These are phyloP conservation scores for Python bivittatus DNA, from an alignment of 2,113 vertebrate species.

Conservation along the genomic window DNA sequence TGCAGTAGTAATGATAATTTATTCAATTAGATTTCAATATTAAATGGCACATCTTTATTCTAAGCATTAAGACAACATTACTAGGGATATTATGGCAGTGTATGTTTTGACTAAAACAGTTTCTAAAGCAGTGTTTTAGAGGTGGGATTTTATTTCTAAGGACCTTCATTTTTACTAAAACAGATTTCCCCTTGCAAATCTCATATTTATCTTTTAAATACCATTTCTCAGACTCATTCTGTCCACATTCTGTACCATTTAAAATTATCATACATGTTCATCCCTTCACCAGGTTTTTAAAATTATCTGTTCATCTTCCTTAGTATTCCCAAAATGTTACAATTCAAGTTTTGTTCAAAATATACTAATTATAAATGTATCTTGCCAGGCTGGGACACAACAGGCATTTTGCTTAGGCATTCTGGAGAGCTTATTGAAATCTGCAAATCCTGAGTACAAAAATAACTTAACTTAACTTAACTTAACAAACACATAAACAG, in stretches of 20 bases:
- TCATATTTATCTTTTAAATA: neutral
- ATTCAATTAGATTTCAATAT: neutral
- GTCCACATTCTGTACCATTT: neutral
- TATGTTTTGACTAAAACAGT: neutral
- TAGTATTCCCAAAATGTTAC: neutral
- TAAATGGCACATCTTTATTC: neutral
- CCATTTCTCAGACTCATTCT: slow-evolving; percentile 18
- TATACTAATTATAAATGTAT: neutral
- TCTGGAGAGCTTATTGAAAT: slow-evolving; percentile 12
- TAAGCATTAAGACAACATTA: neutral
- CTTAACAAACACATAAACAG: no score
- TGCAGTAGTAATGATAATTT: neutral
- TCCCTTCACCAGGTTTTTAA: neutral
- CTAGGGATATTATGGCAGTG: neutral
- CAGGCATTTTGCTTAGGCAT: slow-evolving; percentile 5
- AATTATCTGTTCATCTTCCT: neutral
- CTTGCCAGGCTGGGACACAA: slow-evolving; percentile 1
- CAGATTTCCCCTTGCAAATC: neutral
- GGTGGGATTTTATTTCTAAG: neutral
- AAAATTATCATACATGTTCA: neutral
- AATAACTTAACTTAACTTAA: no score
- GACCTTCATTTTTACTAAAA: neutral
- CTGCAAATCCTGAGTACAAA: slow-evolving; percentile 20
- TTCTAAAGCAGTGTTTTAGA: neutral
- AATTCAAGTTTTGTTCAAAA: neutral